A percentile compares a stretch with the other conserved stretches of the same genome.
Conservation (phyloP, 2,888 invertebrate genomes). For the Electrophaes corylata region DNA sequence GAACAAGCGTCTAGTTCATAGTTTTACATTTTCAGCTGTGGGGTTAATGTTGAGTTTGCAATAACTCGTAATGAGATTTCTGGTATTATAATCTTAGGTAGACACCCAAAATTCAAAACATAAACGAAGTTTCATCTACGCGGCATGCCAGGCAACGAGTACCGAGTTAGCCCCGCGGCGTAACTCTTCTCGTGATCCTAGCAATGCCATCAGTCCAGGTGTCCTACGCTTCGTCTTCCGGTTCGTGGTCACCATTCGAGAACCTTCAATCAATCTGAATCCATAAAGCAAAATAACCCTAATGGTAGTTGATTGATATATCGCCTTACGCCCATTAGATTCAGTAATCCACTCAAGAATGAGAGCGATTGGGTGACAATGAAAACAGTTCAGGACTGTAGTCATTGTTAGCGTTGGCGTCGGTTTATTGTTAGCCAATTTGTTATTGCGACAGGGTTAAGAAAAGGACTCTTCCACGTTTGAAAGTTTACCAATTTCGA, state of each 20-base stretch:
- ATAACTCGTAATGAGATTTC: background rate
- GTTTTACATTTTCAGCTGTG: background rate
- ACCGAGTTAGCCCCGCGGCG: too few species aligned
- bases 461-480: background rate
- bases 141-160: too few species aligned
- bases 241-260: too few species aligned
- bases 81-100: too few species aligned
- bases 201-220: too few species aligned
- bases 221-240: too few species aligned
- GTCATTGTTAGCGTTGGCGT: slow-evolving; percentile 1
- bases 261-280: too few species aligned
- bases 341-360: slow-evolving; percentile 6
- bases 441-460: slow-evolving; percentile 2
- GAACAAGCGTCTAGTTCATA: background rate
- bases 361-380: slow-evolving; percentile 9
- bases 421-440: slow-evolving; percentile 10
- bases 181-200: too few species aligned
- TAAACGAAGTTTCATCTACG: too few species aligned
- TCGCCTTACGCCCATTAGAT: slow-evolving; percentile 4
- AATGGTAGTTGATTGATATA: slow-evolving; percentile 8
- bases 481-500: background rate
- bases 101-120: too few species aligned
- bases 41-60: background rate
- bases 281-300: background rate
- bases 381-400: slow-evolving; percentile 7